Conservation (phyloP, 2,113 vertebrate species). For the Phalacrocorax carbo region DNA sequence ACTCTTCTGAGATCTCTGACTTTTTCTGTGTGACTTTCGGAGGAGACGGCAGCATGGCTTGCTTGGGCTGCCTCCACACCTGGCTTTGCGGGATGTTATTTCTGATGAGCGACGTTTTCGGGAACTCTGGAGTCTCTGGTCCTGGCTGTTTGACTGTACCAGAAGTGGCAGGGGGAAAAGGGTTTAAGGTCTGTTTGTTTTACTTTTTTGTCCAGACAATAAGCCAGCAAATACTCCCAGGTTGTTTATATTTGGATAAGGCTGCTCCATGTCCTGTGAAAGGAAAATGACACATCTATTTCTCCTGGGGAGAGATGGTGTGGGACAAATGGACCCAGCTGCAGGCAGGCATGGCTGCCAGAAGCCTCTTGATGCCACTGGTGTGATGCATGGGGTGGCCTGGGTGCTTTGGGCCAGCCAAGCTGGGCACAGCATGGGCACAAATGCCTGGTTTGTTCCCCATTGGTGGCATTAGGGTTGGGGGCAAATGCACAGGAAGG, state of each 20-base stretch:
- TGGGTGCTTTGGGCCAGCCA: neutral
- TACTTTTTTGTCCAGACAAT: conserved; percentile 50
- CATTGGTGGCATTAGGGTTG: neutral
- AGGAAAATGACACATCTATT: conserved; percentile 66
- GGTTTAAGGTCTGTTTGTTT: conserved; percentile 55
- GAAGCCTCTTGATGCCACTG: neutral
- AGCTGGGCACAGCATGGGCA: neutral
- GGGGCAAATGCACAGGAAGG: neutral
- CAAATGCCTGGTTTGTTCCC: neutral
- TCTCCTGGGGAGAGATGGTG: neutral
- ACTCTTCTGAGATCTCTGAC: neutral
- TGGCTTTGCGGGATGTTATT: neutral
- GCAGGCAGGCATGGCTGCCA: neutral
- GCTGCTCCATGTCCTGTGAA: conserved; percentile 35
- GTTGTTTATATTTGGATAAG: conserved; percentile 63
- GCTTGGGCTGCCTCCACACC: neutral
- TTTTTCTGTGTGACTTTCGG: neutral
- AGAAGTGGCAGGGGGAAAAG: conserved; percentile 32
- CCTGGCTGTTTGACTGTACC: neutral
- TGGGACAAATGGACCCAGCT: neutral
- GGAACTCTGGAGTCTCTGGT: neutral
- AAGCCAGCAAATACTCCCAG: conserved; percentile 35
- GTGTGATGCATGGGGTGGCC: neutral
- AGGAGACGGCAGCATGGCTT: rapidly evolving
- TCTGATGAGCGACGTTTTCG: neutral